These are phyloP conservation scores for Podotricha telesiphe DNA, from an alignment of 2,888 invertebrate genomes.

Conservation along the genomic window DNA sequence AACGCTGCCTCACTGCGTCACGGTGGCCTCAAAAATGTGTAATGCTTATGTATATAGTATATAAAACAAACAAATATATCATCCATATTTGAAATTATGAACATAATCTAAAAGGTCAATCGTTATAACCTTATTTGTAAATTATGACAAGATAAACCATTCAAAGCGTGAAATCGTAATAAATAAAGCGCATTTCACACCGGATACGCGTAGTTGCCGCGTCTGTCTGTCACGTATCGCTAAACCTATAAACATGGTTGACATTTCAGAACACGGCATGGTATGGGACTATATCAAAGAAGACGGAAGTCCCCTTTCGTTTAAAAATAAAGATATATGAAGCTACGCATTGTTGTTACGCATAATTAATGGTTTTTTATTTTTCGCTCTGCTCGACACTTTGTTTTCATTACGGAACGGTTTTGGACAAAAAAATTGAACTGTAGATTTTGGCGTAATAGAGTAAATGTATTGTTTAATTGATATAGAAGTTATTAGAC, in stretches of 20 bases:
- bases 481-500: too few relatives aligned
- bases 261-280: constrained; percentile 35
- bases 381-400: background rate
- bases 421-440: background rate
- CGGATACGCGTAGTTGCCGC: constrained; percentile 62
- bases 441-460: background rate
- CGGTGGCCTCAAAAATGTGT: too few relatives aligned
- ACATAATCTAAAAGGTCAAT: constrained; percentile 14
- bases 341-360: constrained; percentile 37
- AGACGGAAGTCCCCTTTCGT: constrained; percentile 45
- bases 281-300: constrained; percentile 41
- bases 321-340: constrained; percentile 45
- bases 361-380: constrained; percentile 34
- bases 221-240: constrained; percentile 43
- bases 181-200: constrained; percentile 58
- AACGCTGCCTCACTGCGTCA: too few relatives aligned
- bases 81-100: background rate
- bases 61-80: too few relatives aligned
- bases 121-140: constrained; percentile 22
- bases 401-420: background rate
- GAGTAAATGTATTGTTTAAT: background rate
- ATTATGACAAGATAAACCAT: constrained; percentile 26
- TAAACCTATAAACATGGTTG: constrained; percentile 45
- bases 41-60: too few relatives aligned
- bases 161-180: constrained; percentile 52